Conservation (phyloP, 2,113 vertebrate genomes). For the Corvus hawaiiensis region DNA sequence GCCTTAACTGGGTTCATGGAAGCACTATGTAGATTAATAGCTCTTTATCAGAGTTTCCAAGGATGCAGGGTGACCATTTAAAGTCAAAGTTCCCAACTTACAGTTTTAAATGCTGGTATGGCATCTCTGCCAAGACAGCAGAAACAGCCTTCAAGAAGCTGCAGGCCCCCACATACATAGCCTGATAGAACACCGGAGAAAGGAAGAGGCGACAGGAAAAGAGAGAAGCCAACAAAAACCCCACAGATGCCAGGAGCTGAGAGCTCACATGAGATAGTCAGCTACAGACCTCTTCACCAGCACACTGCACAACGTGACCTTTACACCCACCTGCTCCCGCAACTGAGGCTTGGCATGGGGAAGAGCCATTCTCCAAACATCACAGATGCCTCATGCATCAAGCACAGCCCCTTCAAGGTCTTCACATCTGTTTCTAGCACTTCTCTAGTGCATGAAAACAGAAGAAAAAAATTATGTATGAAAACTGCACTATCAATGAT, state of each 20-base stretch:
- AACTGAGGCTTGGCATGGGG: not conserved
- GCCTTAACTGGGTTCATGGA: not conserved
- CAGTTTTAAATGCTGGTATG: not conserved
- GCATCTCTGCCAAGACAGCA: not conserved
- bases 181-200: not conserved
- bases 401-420: not conserved
- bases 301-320: not conserved
- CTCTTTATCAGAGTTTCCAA: not conserved
- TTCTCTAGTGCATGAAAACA: not conserved
- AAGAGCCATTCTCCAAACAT: not conserved
- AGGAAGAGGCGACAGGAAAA: not conserved
- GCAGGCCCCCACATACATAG: not conserved
- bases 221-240: not conserved
- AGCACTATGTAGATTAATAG: not conserved
- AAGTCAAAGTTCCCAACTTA: not conserved
- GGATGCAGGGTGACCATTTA: not conserved
- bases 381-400: not conserved
- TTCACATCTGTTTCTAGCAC: not conserved
- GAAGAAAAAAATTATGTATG: not conserved
- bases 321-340: rapidly evolving
- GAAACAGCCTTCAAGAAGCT: not conserved
- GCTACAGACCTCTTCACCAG: not conserved
- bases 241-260: not conserved
- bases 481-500: not conserved
- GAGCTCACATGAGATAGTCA: not conserved